A percentile compares a stretch with the other conserved stretches of the same genome.
phyloP scores from a whole-genome alignment of 2,113 vertebrate species.

The Nerophis lumbriciformis region DNA sequence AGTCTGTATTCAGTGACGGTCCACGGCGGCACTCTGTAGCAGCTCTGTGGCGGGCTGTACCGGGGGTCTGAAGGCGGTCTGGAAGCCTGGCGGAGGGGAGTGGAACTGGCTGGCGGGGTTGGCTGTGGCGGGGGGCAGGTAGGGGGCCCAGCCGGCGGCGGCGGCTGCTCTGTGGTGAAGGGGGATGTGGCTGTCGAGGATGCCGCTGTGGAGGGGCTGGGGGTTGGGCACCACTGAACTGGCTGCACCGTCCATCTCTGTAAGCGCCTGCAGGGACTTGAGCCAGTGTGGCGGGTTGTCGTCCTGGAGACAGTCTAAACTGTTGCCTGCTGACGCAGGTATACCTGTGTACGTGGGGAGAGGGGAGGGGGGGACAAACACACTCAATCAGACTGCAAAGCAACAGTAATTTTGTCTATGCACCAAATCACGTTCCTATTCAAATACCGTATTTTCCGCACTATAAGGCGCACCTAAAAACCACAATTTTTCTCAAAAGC shows the following conservation, averaged over 20 bases:
- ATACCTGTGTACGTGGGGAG: conserved; percentile 73
- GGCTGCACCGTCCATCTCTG: conserved; percentile 92
- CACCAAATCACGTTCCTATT: too few species aligned
- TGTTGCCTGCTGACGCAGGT: conserved; percentile 88
- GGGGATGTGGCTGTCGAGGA: conserved; percentile 71
- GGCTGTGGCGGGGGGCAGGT: conserved; percentile 81
- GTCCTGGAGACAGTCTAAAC: conserved; percentile 97
- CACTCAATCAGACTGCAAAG: not conserved
- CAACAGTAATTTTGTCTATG: too few species aligned
- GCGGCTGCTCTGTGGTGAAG: conserved; percentile 91
- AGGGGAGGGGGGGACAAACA: conserved; percentile 1
- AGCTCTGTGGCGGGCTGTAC: conserved; percentile 97
- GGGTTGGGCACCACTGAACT: conserved; percentile 74
- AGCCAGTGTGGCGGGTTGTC: conserved; percentile 99
- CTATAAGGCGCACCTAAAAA: too few species aligned
- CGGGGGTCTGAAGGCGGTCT: conserved; percentile 97
- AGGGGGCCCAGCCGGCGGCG: conserved; percentile 86
- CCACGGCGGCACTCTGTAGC: conserved; percentile 96
- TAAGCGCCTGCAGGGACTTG: conserved; percentile 97
- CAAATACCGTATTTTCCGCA: too few species aligned
- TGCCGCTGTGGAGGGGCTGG: conserved; percentile 80
- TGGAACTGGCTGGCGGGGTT: conserved; percentile 88
- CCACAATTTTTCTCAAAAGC: too few species aligned
- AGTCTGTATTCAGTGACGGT: conserved; percentile 89
- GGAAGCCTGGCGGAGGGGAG: conserved; percentile 96